Percentiles rank a stretch among this genome's conserved stretches.
phyloP scores from a whole-genome alignment of 1,140 invertebrate genomes.

The Leptinotarsa defecta region DNA sequence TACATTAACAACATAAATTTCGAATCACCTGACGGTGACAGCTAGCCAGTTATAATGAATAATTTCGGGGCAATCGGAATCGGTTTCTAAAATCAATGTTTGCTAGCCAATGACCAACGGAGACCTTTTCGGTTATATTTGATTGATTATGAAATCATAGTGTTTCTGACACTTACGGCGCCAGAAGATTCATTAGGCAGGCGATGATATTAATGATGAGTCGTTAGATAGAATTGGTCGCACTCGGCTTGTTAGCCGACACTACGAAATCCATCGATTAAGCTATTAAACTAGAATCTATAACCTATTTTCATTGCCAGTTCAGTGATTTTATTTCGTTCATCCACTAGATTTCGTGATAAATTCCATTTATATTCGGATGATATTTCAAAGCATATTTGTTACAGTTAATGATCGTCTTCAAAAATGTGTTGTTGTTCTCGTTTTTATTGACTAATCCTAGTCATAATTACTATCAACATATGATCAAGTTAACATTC shows the following conservation, averaged over 20 bases:
- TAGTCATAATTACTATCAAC: too few relatives aligned
- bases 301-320: not conserved
- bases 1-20: too few relatives aligned
- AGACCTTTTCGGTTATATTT: not conserved
- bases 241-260: not conserved
- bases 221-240: not conserved
- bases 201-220: conserved; percentile 8
- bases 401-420: too few relatives aligned
- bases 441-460: too few relatives aligned
- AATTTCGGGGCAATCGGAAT: too few relatives aligned
- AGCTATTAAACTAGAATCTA: not conserved
- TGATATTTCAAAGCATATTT: not conserved
- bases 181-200: conserved; percentile 8
- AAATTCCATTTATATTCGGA: not conserved
- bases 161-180: conserved; percentile 1
- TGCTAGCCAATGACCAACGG: not conserved
- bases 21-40: too few relatives aligned
- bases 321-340: not conserved
- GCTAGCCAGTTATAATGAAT: too few relatives aligned
- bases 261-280: not conserved
- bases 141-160: conserved; percentile 3
- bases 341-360: not conserved
- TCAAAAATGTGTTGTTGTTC: too few relatives aligned
- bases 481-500: too few relatives aligned
- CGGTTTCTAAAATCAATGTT: not conserved